These are phyloP conservation scores for Apamea sordens DNA, from an alignment of 2,888 invertebrate genomes.

Conservation along the genomic window DNA sequence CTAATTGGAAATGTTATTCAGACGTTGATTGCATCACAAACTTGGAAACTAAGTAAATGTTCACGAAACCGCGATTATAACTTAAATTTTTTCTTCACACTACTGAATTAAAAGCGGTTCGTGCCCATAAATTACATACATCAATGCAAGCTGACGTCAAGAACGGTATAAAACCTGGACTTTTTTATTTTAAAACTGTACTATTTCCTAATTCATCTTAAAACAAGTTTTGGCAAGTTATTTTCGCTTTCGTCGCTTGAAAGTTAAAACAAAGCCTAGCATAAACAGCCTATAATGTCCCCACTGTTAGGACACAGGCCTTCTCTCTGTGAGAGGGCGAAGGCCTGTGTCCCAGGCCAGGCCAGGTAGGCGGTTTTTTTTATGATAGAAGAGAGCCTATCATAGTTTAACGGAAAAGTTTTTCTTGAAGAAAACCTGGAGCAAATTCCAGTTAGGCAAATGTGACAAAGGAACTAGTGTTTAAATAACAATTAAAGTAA, in stretches of 20 bases:
- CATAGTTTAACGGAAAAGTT: neutral
- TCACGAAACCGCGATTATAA: slow-evolving; percentile 36
- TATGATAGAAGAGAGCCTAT: neutral
- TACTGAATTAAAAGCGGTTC: slow-evolving; percentile 22
- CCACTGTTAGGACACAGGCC: too few relatives aligned
- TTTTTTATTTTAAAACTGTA: neutral
- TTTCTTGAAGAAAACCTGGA: neutral
- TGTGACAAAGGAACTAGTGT: slow-evolving; percentile 15
- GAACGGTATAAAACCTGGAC: neutral
- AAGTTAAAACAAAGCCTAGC: neutral
- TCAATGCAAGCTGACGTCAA: slow-evolving; percentile 15
- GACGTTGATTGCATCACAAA: slow-evolving; percentile 49
- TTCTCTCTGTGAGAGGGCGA: too few relatives aligned
- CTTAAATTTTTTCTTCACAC: slow-evolving; percentile 21
- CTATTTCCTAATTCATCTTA: slow-evolving; percentile 11
- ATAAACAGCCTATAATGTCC: too few relatives aligned
- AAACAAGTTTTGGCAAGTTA: slow-evolving; percentile 2
- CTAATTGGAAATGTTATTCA: slow-evolving; percentile 54
- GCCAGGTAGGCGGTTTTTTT: too few relatives aligned
- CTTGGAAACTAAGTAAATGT: slow-evolving; percentile 41
- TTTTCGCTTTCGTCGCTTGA: neutral
- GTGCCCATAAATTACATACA: slow-evolving; percentile 14
- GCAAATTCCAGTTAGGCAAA: slow-evolving; percentile 19
- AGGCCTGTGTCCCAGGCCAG: too few relatives aligned
- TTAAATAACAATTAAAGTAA: slow-evolving; percentile 44